Percentiles rank a stretch among this genome's conserved stretches.
phyloP scores from a whole-genome alignment of 1,140 invertebrate species.

The Drosophila truncata region DNA sequence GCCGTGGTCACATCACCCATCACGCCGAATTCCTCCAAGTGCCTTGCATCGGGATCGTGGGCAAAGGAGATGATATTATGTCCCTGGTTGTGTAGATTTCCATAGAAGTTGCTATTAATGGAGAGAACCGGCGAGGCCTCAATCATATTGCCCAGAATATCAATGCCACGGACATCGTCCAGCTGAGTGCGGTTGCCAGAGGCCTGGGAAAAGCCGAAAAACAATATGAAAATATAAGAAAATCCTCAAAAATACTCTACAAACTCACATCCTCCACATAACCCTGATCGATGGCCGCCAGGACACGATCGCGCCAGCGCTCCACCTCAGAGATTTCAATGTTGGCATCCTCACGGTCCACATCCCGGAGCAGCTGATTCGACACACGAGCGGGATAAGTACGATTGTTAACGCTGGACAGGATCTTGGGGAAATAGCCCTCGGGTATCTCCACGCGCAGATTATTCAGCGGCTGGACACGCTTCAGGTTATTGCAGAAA shows the following conservation, averaged over 20 bases:
- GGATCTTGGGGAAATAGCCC: slow-evolving; percentile 88
- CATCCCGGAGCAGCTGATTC: slow-evolving; percentile 86
- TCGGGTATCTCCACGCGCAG: slow-evolving; percentile 86
- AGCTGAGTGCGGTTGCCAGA: slow-evolving; percentile 66
- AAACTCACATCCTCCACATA: slow-evolving; percentile 81
- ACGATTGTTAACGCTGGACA: slow-evolving; percentile 86
- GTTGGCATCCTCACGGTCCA: slow-evolving; percentile 87
- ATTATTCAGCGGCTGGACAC: slow-evolving; percentile 86
- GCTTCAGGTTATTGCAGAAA: slow-evolving; percentile 86
- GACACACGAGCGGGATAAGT: slow-evolving; percentile 87
- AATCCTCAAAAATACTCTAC: too few species aligned
- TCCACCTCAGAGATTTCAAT: slow-evolving; percentile 87
- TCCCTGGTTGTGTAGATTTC: slow-evolving; percentile 89
- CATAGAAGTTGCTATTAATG: slow-evolving; percentile 88
- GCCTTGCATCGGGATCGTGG: slow-evolving; percentile 88
- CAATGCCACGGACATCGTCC: slow-evolving; percentile 85
- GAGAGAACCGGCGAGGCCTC: slow-evolving; percentile 87
- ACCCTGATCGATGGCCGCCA: slow-evolving; percentile 88
- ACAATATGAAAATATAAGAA: neutral
- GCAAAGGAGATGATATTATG: slow-evolving; percentile 88
- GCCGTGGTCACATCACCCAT: slow-evolving; percentile 89
- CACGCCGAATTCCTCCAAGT: slow-evolving; percentile 88
- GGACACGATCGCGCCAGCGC: slow-evolving; percentile 87
- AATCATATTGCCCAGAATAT: slow-evolving; percentile 89
- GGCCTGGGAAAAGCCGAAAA: slow-evolving; percentile 12